Base-by-base conservation (phyloP, 2,797 vertebrate species). In the Gephyroberyx darwinii region DNA sequence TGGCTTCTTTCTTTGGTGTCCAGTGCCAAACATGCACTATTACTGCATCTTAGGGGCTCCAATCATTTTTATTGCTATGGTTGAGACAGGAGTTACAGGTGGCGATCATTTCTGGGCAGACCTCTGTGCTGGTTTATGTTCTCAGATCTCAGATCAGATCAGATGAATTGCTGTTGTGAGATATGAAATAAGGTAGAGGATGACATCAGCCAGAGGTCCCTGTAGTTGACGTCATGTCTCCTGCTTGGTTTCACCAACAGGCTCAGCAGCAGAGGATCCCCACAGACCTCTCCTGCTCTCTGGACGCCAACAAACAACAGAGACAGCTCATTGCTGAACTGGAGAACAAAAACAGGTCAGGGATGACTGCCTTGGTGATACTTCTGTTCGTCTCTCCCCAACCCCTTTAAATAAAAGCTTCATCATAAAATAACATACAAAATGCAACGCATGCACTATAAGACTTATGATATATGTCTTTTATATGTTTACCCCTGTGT, bases 271-370 rank as follows among this genome's bases (percentile, higher is more conserved):
- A 96, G 88, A 94, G 96, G 90, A 92, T 93, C 69, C 93, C 96
- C 41, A 91, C 95, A 73, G 98, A 99, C 90, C 94, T 98, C 73
- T 95, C 96, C 83, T 96, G 95, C 89, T 97, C 96, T 92, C 95
- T 99, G 62, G 98, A 99, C 85, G 94, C 95, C 85, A 99, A 98
- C 90, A 99, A 97, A 84, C 97, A 99, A 64, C 98, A 99, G 87
- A 92, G 97, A 86, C 97, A 98, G 89, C 95, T 99, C 88, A 99
- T 99, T 31, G 97, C 98, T 5, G 98, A 99, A 92, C 95, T 99
- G 1, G 98, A 99, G 91, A 98, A 95, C 89, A 99, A 99, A 92
- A 99, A 99, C 94, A 95, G 97, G 98, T 99, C 88, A 89, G 91
- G 78, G 82, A 69, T 5, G 67, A 74, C 47, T 65, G 69, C 59